Percentiles rank a stretch among this genome's conserved stretches.
Evolutionary conservation across 1,140 invertebrate genomes (phyloP).

Genomic region (Frieseomelitta varia): DNA sequence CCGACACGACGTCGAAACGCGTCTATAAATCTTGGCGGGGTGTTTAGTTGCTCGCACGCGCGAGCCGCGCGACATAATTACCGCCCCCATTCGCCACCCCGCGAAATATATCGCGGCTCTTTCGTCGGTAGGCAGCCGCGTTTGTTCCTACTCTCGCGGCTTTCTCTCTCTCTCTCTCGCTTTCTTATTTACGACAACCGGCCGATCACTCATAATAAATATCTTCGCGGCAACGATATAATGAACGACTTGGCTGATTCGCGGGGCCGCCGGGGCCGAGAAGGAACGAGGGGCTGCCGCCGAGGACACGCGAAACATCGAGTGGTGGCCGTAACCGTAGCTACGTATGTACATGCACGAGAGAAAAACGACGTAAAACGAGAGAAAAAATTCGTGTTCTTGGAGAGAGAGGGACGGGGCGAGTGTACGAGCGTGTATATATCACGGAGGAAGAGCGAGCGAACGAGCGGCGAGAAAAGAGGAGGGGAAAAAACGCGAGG

Average conservation of each 20-base stretch:
- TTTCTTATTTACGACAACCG: conserved; percentile 58
- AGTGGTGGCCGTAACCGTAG: not conserved
- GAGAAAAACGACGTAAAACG: conserved; percentile 12
- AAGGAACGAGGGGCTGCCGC: not conserved
- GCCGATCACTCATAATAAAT: conserved; percentile 62
- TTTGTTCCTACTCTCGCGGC: conserved; percentile 45
- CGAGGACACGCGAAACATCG: not conserved
- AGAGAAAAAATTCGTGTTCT: conserved; percentile 1
- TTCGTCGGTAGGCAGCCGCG: conserved; percentile 45
- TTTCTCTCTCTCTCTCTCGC: conserved; percentile 38
- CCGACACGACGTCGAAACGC: conserved; percentile 10
- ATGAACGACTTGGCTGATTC: conserved; percentile 48
- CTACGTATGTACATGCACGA: not conserved
- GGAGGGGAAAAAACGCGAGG: conserved; percentile 38
- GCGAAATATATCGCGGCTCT: conserved; percentile 41
- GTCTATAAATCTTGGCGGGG: conserved; percentile 45
- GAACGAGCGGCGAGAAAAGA: conserved; percentile 12
- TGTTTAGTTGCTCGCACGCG: conserved; percentile 12
- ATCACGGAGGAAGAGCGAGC: not conserved
- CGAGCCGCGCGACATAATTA: conserved; percentile 63
- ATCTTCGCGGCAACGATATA: conserved; percentile 57
- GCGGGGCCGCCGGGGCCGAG: not conserved
- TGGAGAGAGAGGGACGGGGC: not conserved
- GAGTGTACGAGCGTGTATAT: not conserved
- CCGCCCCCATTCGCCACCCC: conserved; percentile 57